Evolutionary conservation across 2,113 vertebrate species (phyloP).

Genomic region (Pterocles orientalis): DNA sequence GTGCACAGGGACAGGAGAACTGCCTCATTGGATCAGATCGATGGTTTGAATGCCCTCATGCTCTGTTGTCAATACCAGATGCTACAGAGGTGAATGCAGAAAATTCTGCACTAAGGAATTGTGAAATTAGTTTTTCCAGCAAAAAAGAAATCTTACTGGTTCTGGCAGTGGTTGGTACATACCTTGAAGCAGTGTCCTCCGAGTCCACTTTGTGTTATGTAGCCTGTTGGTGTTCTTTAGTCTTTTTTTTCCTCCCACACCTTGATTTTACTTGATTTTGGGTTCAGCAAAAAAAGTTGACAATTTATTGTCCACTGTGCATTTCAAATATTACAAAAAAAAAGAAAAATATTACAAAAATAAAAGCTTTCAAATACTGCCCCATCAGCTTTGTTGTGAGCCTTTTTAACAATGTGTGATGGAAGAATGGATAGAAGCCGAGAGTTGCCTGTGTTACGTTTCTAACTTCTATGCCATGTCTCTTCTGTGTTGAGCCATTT

Average conservation of each 20-base stretch:
- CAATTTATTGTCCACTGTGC: not conserved
- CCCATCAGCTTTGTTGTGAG: not conserved
- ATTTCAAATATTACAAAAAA: not conserved
- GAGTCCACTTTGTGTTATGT: fast-evolving
- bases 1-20: not conserved
- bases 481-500: not conserved
- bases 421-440: not conserved
- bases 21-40: not conserved
- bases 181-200: not conserved
- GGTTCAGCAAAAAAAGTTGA: not conserved
- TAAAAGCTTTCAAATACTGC: not conserved
- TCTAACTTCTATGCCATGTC: not conserved
- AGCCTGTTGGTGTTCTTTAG: not conserved
- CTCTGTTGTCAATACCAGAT: not conserved
- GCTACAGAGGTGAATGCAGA: not conserved
- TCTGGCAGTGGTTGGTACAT: not conserved
- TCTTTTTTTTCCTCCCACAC: not conserved
- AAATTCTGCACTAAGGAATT: not conserved
- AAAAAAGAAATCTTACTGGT: fast-evolving
- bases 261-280: not conserved
- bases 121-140: not conserved
- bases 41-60: not conserved
- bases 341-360: not conserved
- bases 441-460: not conserved
- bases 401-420: not conserved